A percentile compares a stretch with the other conserved stretches of the same genome.
Evolutionary conservation across 2,797 vertebrate genomes (phyloP).

Genomic region (Loriculus beryllinus): DNA sequence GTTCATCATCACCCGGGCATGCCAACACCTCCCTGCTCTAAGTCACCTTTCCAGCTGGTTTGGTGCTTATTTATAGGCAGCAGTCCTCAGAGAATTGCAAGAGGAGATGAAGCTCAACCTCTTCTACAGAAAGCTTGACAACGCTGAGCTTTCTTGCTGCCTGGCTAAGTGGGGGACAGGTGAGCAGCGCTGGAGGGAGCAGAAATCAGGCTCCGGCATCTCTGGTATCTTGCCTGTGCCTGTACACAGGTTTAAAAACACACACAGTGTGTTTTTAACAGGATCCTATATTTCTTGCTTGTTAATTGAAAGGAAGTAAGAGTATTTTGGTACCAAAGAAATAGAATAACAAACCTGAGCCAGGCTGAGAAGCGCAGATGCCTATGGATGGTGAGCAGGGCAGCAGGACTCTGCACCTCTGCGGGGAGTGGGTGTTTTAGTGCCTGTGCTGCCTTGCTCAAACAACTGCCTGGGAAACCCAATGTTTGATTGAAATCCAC

Average conservation of each 20-base stretch:
- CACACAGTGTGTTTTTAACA: not conserved
- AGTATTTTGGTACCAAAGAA: not conserved
- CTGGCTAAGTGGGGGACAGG: not conserved
- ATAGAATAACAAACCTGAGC: not conserved
- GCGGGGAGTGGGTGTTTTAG: accelerated
- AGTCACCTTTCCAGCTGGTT: not conserved
- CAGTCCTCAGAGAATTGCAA: accelerated
- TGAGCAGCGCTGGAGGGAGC: accelerated
- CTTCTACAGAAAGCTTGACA: not conserved
- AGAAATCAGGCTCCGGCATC: not conserved
- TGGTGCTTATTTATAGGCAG: slow-evolving; percentile 9
- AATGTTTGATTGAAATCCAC: not conserved
- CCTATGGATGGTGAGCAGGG: not conserved
- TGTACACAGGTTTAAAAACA: not conserved
- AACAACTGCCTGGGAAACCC: not conserved
- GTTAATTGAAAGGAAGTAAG: not conserved
- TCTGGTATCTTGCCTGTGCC: accelerated
- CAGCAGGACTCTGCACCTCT: not conserved
- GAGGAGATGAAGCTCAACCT: not conserved
- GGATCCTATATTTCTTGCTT: not conserved
- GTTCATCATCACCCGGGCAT: not conserved
- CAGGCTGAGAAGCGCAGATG: not conserved
- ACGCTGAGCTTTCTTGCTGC: not conserved
- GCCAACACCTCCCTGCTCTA: not conserved
- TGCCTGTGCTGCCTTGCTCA: not conserved